phyloP scores from a whole-genome alignment of 2,888 invertebrate genomes.

The Aradus depressus region DNA sequence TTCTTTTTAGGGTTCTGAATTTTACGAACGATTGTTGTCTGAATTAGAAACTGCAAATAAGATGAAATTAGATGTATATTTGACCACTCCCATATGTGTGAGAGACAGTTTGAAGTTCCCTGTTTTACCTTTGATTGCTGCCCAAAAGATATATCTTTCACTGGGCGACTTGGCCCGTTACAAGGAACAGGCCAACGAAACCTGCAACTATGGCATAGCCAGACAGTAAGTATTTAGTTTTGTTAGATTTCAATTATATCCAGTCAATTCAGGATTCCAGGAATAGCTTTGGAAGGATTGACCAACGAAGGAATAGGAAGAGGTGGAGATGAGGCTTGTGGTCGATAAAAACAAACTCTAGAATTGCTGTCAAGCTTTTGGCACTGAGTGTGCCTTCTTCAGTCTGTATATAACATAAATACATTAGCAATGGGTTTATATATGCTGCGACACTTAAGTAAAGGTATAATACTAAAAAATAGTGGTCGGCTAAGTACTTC shows the following conservation, averaged over 20 bases:
- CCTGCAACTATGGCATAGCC: constrained; percentile 67
- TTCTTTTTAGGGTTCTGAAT: constrained; percentile 47
- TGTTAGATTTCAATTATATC: background rate
- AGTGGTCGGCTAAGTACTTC: too few relatives aligned
- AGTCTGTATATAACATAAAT: too few relatives aligned
- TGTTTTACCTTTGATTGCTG: constrained; percentile 67
- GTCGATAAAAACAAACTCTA: too few relatives aligned
- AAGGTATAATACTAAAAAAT: too few relatives aligned
- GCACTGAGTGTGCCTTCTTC: too few relatives aligned
- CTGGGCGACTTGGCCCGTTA: constrained; percentile 90
- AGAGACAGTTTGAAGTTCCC: constrained; percentile 45
- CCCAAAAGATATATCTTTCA: constrained; percentile 78
- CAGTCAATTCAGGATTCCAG: too few relatives aligned
- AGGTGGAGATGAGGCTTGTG: background rate
- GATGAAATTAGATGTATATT: constrained; percentile 49
- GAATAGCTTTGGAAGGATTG: too few relatives aligned
- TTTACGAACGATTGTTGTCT: constrained; percentile 63
- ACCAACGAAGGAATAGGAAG: too few relatives aligned
- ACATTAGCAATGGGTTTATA: too few relatives aligned
- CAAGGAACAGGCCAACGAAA: constrained; percentile 70
- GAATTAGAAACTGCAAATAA: constrained; percentile 59
- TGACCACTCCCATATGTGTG: constrained; percentile 38
- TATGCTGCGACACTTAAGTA: too few relatives aligned
- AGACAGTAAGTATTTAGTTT: constrained; percentile 45
- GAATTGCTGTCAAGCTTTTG: too few relatives aligned